phyloP scores from a whole-genome alignment of 2,888 invertebrate species.

The Cosmorhoe ocellata region DNA sequence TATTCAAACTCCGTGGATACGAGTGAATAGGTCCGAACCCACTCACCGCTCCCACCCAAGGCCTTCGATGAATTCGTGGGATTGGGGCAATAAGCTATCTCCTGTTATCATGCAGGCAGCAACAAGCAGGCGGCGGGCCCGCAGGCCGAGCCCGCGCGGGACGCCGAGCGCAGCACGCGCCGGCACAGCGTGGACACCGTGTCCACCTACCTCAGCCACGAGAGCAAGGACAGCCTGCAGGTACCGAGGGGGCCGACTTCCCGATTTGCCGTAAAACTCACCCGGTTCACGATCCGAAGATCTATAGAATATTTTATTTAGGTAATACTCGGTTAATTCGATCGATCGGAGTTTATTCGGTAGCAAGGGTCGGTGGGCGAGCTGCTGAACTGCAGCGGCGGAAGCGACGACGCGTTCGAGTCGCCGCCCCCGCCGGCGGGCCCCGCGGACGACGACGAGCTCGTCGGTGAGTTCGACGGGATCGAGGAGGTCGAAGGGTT shows the following conservation, averaged over 20 bases:
- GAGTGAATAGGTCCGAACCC: too few species aligned
- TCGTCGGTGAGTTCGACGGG: not conserved
- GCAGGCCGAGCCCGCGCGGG: conserved; percentile 8
- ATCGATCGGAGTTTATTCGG: not conserved
- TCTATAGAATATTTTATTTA: too few species aligned
- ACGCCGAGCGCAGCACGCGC: conserved; percentile 85
- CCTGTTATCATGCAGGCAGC: conserved; percentile 50
- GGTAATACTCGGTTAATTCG: too few species aligned
- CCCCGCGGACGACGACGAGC: conserved; percentile 30
- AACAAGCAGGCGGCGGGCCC: conserved; percentile 38
- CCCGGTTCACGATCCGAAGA: too few species aligned
- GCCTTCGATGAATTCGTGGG: too few species aligned
- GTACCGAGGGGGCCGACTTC: too few species aligned
- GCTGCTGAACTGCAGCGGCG: conserved; percentile 86
- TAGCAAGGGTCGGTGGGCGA: conserved; percentile 83
- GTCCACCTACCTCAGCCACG: conserved; percentile 93
- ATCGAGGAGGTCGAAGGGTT: conserved; percentile 30
- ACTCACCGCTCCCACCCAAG: too few species aligned
- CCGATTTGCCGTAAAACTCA: too few species aligned
- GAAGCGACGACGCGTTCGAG: conserved; percentile 88
- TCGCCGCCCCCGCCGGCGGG: conserved; percentile 33
- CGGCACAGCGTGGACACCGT: conserved; percentile 94
- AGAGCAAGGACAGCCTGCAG: conserved; percentile 87
- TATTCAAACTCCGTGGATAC: too few species aligned
- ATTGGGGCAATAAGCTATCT: too few species aligned